phyloP scores from a whole-genome alignment of 1,140 invertebrate species.

The Drosophila watanabei region DNA sequence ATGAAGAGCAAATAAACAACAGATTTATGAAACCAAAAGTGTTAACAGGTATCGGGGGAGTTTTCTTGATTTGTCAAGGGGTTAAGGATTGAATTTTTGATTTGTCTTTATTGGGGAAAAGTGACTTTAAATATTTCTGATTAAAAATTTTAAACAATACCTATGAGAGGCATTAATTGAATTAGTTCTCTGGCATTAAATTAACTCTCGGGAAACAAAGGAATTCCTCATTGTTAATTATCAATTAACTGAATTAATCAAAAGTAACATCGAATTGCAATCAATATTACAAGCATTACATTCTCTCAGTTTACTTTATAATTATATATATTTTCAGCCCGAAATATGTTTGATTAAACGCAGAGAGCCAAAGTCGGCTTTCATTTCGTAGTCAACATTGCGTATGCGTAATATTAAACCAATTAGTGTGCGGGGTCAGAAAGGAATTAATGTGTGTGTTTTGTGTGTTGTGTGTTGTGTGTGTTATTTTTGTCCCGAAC shows the following conservation, averaged over 20 bases:
- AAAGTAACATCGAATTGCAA: background rate
- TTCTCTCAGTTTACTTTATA: background rate
- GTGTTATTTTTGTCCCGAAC: background rate
- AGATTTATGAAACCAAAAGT: conserved; percentile 36
- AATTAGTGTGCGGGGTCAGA: conserved; percentile 19
- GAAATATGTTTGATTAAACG: conserved; percentile 17
- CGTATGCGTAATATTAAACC: conserved; percentile 45
- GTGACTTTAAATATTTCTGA: background rate
- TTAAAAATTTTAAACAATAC: background rate
- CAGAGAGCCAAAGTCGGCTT: background rate
- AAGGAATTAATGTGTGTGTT: conserved; percentile 15
- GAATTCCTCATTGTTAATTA: background rate
- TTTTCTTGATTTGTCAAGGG: conserved; percentile 21
- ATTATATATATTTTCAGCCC: background rate
- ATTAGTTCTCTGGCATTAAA: background rate
- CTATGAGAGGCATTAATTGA: conserved; percentile 19
- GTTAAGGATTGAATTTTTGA: conserved; percentile 5
- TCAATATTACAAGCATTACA: too few species aligned
- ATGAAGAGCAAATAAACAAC: conserved; percentile 72
- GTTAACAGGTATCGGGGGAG: conserved; percentile 35
- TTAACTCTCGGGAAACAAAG: background rate
- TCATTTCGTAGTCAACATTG: conserved; percentile 9
- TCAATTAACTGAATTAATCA: conserved; percentile 7
- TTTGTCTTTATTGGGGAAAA: background rate
- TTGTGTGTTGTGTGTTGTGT: too few species aligned